Base-by-base conservation (phyloP, 92 coral and sea anemone genomes). In the Heteractis magnifica region DNA sequence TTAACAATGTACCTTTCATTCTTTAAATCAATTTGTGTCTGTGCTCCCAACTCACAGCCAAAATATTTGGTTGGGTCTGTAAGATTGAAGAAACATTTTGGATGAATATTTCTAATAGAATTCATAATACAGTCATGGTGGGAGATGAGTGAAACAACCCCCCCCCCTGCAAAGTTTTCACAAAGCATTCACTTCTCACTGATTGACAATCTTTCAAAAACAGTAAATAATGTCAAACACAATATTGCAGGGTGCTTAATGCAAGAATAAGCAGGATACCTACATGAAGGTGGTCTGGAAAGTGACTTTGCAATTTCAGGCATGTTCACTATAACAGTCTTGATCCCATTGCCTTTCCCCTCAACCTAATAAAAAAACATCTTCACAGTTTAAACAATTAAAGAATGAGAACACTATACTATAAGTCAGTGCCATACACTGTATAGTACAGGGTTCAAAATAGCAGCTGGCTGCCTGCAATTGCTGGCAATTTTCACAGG, bases 41-140 rank as follows among this genome's bases (percentile, higher is more conserved):
- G 99, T 59, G 99, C 99, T 77, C 99, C 99, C 88, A 96, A 68
- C 76, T 96, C 99, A 92, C 99, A 96, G 78, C 99, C 99, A 92
- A 96, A 96, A 85, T 92, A 96, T 86, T 96, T 96, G 82, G 99
- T 96, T 83, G 99, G 99, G 88, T 96, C 99, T 96, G 78, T 12
- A 84, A 77, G 8, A 62, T 23, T 34, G 44, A 62, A 62, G 21
- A 62, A 62, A 62, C 15, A 58, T 13, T 58, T 12, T 11, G 13
- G 13, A 56, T 18, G 5, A 12, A 10, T 14, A 12, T 56, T 56
- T 18, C 16, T 56, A 56, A 18, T 16, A 16, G 20, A 59, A 34
- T 34, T 34, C 44, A 34, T 34, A 34, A 34, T 34, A 34, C 44
- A 34, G 44, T 34, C 44, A 34, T 34, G 44, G 44, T 34, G 44